These are phyloP conservation scores for Emys orbicularis DNA, from an alignment of 2,797 vertebrate species.

Conservation along the genomic window DNA sequence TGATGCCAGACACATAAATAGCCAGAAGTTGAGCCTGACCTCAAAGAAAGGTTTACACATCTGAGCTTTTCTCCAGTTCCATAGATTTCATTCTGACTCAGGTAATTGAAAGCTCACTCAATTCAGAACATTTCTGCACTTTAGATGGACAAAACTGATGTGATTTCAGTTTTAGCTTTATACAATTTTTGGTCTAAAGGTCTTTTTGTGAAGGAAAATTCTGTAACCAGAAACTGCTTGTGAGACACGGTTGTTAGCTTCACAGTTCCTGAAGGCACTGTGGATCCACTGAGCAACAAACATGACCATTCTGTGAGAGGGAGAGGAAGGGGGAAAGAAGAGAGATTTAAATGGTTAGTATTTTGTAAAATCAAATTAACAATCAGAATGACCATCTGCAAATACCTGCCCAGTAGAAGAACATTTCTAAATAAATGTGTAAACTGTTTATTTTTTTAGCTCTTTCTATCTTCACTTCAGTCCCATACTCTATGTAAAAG, in stretches of 20 bases:
- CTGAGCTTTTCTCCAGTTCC: conserved; percentile 65
- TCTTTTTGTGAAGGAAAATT: conserved; percentile 82
- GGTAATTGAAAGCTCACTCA: conserved; percentile 57
- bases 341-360: conserved; percentile 16
- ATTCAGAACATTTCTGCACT: conserved; percentile 71
- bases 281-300: conserved; percentile 99
- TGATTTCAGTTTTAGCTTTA: conserved; percentile 85
- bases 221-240: conserved; percentile 79
- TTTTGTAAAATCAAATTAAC: conserved; percentile 4
- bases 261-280: conserved; percentile 97
- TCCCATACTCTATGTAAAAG: not conserved
- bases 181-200: conserved; percentile 91
- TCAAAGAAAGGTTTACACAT: conserved; percentile 67
- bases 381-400: conserved; percentile 10
- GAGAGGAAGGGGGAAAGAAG: conserved; percentile 36
- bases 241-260: conserved; percentile 74
- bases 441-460: not conserved
- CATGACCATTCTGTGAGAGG: conserved; percentile 90
- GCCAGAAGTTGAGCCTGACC: conserved; percentile 64
- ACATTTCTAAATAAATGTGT: not conserved
- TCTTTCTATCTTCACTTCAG: not conserved
- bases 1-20: conserved; percentile 66
- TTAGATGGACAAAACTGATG: conserved; percentile 73
- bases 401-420: not conserved
- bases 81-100: conserved; percentile 60